Evolutionary conservation across 2,888 invertebrate genomes (phyloP).

Genomic region (Apamea epomidion): DNA sequence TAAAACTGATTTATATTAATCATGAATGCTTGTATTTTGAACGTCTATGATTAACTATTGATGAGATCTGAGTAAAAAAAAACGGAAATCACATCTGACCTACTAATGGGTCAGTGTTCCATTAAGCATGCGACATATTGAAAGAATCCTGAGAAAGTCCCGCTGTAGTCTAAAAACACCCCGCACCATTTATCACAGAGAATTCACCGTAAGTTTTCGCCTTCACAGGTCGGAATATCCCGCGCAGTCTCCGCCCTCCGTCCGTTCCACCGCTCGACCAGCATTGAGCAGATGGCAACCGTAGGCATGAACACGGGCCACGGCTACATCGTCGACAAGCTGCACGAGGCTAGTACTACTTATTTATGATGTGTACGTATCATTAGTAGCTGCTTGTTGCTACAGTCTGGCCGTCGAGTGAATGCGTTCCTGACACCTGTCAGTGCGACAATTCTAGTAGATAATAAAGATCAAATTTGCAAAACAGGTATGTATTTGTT

Average conservation of each 20-base stretch:
- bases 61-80: too few species aligned
- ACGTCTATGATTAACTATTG: too few species aligned
- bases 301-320: constrained; percentile 94
- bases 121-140: background rate
- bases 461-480: too few species aligned
- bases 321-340: constrained; percentile 85
- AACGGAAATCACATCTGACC: too few species aligned
- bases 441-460: background rate
- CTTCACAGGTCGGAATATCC: constrained; percentile 91
- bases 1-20: too few species aligned
- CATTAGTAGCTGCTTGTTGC: background rate
- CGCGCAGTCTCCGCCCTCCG: constrained; percentile 94
- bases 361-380: constrained; percentile 53
- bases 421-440: background rate
- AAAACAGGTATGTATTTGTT: too few species aligned
- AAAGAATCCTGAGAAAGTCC: background rate
- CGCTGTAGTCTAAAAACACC: background rate
- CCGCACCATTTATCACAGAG: background rate
- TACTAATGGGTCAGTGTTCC: too few species aligned
- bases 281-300: constrained; percentile 84
- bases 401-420: background rate
- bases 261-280: constrained; percentile 89
- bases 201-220: background rate
- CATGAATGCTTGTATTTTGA: too few species aligned
- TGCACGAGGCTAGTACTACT: constrained; percentile 79